These are phyloP conservation scores for Dasyurus viverrinus DNA, from an alignment of 2,113 vertebrate species.

Conservation along the genomic window DNA sequence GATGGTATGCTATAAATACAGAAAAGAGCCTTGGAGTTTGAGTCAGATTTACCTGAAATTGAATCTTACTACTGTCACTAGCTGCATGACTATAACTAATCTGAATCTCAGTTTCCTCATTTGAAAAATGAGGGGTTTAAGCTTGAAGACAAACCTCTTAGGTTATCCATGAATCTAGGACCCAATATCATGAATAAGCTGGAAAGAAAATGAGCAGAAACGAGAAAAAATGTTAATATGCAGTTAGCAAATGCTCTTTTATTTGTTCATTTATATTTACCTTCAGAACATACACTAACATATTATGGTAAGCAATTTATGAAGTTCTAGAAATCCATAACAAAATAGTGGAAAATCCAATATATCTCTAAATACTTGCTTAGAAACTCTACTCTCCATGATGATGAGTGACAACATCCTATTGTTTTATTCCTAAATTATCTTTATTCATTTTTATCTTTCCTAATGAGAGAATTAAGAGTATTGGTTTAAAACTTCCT, in stretches of 20 bases:
- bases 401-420: background rate
- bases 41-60: background rate
- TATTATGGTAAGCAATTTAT: background rate
- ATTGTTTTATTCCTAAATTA: background rate
- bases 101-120: background rate
- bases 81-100: background rate
- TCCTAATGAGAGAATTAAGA: background rate
- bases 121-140: background rate
- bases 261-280: background rate
- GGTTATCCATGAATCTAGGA: background rate
- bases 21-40: background rate
- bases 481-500: background rate
- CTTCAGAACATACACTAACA: background rate
- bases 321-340: conserved; percentile 1
- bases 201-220: background rate
- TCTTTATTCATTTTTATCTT: background rate
- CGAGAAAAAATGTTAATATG: background rate
- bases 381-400: background rate
- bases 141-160: background rate
- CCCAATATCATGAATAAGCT: background rate
- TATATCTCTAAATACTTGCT: background rate
- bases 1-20: background rate
- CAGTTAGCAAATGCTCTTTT: background rate
- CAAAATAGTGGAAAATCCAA: background rate
- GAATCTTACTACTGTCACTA: background rate